Percentiles rank a stretch among this genome's conserved stretches.
Evolutionary conservation across 2,113 vertebrate genomes (phyloP).

Genomic region (Emydura subglobosa): DNA sequence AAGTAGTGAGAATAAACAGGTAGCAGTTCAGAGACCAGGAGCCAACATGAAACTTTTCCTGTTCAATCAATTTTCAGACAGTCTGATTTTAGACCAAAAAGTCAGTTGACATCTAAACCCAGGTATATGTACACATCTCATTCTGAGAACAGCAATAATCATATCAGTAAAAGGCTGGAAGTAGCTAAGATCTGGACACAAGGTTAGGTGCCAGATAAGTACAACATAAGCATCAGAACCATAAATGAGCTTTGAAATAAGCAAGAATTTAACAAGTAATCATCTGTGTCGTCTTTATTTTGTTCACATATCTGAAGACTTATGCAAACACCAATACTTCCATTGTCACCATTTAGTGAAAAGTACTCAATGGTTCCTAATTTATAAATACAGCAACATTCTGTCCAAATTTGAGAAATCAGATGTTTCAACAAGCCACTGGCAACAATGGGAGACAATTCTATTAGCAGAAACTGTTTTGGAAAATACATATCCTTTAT

Average conservation of each 20-base stretch:
- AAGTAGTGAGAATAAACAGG: background rate
- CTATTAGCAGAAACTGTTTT: background rate
- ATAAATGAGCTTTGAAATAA: background rate
- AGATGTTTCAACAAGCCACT: background rate
- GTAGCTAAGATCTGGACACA: background rate
- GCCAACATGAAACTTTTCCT: background rate
- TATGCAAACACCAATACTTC: background rate
- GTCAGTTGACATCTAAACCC: background rate
- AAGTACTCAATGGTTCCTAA: background rate
- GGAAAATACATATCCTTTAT: fast-evolving
- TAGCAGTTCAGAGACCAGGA: background rate
- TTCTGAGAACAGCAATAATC: background rate
- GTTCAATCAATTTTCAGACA: background rate
- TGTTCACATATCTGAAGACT: background rate
- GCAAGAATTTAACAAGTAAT: background rate
- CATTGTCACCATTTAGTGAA: background rate
- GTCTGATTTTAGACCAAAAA: background rate
- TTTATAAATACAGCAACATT: background rate
- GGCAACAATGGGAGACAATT: background rate
- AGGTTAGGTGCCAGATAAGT: background rate
- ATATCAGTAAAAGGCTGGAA: background rate
- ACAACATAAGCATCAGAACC: background rate
- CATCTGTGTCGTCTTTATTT: background rate
- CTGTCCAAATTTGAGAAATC: background rate
- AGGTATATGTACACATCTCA: fast-evolving